Evolutionary conservation across 2,797 vertebrate species (phyloP).

Genomic region (Pseudopleuronectes americanus): DNA sequence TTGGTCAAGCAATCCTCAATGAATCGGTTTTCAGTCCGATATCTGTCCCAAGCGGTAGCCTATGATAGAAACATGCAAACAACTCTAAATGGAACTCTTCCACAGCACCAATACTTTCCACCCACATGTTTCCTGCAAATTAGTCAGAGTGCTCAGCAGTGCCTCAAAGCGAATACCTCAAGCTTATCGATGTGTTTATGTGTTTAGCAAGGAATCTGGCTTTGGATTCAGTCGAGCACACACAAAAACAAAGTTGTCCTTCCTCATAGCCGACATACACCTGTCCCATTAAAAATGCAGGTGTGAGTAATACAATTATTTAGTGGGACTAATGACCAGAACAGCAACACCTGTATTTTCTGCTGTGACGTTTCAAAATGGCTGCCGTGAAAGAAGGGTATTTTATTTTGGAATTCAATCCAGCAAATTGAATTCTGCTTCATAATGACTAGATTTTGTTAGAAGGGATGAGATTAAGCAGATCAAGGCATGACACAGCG

Average conservation of each 20-base stretch:
- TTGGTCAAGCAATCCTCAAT: neutral
- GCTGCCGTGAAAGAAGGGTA: neutral
- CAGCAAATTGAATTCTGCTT: conserved; percentile 44
- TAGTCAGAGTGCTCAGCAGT: conserved; percentile 56
- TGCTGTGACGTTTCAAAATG: neutral
- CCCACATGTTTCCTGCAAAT: conserved; percentile 61
- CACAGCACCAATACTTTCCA: conserved; percentile 70
- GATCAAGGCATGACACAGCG: conserved; percentile 24
- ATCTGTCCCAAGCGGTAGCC: neutral
- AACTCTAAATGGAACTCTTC: conserved; percentile 54
- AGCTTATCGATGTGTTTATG: conserved; percentile 36
- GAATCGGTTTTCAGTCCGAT: neutral
- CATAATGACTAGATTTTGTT: conserved; percentile 35
- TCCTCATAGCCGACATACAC: neutral
- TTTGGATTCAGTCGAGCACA: conserved; percentile 15
- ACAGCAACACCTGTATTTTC: neutral
- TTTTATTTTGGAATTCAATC: conserved; percentile 25
- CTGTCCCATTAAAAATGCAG: neutral
- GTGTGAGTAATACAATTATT: too few relatives aligned
- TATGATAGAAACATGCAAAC: conserved; percentile 1
- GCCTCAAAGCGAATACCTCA: conserved; percentile 59
- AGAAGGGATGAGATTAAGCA: conserved; percentile 40
- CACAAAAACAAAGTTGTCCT: conserved; percentile 3
- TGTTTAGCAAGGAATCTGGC: conserved; percentile 38
- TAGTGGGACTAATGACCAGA: neutral